A percentile compares a stretch with the other conserved stretches of the same genome.
Conservation (phyloP, 2,888 invertebrate genomes). For the Parascotia fuliginaria region DNA sequence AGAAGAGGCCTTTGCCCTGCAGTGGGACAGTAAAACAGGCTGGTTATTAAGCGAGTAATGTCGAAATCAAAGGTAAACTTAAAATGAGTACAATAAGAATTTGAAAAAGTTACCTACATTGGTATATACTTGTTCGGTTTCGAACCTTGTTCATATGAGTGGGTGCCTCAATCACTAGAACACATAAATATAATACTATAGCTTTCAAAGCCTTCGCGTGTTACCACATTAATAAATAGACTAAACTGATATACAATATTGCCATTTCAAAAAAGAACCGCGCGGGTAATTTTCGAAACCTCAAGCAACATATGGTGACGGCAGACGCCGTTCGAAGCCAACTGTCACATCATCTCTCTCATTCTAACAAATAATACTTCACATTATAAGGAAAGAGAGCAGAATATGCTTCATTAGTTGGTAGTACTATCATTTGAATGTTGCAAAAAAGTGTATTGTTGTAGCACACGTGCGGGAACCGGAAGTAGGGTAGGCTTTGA, state of each 20-base stretch:
- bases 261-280: conserved; percentile 68
- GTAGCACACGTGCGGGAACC: conserved; percentile 69
- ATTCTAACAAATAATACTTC: conserved; percentile 39
- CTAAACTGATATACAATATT: conserved; percentile 62
- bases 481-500: conserved; percentile 80
- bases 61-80: too few relatives aligned
- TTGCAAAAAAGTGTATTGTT: conserved; percentile 80
- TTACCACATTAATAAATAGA: conserved; percentile 71
- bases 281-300: conserved; percentile 81
- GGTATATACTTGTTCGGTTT: too few relatives aligned
- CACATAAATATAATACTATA: too few relatives aligned
- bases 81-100: too few relatives aligned
- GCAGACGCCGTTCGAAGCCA: conserved; percentile 81
- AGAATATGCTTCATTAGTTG: conserved; percentile 74
- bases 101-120: too few relatives aligned
- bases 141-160: too few relatives aligned
- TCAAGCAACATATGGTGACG: conserved; percentile 82
- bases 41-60: too few relatives aligned
- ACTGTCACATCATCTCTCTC: conserved; percentile 72
- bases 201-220: conserved; percentile 42
- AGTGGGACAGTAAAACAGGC: too few relatives aligned
- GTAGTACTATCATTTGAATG: conserved; percentile 81
- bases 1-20: too few relatives aligned
- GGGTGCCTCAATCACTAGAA: too few relatives aligned
- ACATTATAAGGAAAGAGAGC: conserved; percentile 54